Percentiles rank a stretch among this genome's conserved stretches.
phyloP scores from a whole-genome alignment of 2,797 vertebrate genomes.

The Australoheros facetus region DNA sequence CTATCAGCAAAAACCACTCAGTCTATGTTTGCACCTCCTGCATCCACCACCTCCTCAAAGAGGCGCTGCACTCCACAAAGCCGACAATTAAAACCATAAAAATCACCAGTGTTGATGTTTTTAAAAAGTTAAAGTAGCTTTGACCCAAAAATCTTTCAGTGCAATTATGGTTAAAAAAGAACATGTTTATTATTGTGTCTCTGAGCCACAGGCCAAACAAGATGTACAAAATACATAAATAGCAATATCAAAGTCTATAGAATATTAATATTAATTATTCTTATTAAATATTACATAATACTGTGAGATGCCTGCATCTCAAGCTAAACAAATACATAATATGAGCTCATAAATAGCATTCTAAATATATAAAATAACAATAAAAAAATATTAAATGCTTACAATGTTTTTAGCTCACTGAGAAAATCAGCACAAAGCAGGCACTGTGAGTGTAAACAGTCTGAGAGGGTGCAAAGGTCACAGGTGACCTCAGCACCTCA shows the following conservation, averaged over 20 bases:
- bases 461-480: constrained; percentile 31
- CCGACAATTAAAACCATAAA: background rate
- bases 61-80: background rate
- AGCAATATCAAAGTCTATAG: constrained; percentile 16
- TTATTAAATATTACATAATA: constrained; percentile 61
- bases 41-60: background rate
- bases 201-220: constrained; percentile 6
- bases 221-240: constrained; percentile 65
- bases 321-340: constrained; percentile 18
- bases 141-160: too few relatives aligned
- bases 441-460: constrained; percentile 66
- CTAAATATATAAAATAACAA: constrained; percentile 48
- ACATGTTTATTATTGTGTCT: background rate
- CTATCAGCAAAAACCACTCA: background rate
- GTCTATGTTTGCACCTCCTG: background rate
- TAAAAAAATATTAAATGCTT: constrained; percentile 40
- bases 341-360: constrained; percentile 65
- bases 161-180: too few relatives aligned
- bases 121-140: too few relatives aligned
- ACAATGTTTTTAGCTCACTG: constrained; percentile 13
- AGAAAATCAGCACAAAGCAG: constrained; percentile 15
- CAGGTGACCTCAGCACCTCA: constrained; percentile 10
- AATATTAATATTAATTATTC: constrained; percentile 47
- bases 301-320: constrained; percentile 70
- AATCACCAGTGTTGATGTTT: background rate